A percentile compares a stretch with the other conserved stretches of the same genome.
Evolutionary conservation across 2,797 vertebrate genomes (phyloP).

Genomic region (Ceryle rudis): DNA sequence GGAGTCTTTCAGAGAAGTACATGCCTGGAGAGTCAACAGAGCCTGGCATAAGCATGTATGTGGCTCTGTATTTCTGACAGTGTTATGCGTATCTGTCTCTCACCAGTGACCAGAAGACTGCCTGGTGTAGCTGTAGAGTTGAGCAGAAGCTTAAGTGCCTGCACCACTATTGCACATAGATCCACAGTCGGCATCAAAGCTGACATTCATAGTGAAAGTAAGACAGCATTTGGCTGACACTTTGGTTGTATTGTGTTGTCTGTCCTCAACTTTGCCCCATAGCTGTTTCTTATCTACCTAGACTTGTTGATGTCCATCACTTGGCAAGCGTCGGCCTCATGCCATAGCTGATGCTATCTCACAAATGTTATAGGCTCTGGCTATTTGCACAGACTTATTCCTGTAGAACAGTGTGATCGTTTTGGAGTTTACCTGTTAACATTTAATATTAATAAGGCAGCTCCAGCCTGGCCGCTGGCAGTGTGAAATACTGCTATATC

Average conservation of each 20-base stretch:
- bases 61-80: background rate
- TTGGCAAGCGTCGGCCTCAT: background rate
- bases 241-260: fast-evolving
- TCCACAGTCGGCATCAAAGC: fast-evolving
- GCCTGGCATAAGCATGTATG: background rate
- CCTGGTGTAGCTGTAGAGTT: background rate
- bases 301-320: background rate
- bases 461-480: background rate
- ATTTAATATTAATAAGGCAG: slow-evolving; percentile 17
- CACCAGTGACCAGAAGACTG: background rate
- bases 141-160: background rate
- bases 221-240: background rate
- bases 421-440: background rate
- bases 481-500: slow-evolving; percentile 6
- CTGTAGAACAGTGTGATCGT: fast-evolving
- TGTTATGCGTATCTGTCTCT: fast-evolving
- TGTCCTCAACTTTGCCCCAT: background rate
- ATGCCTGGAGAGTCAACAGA: background rate
- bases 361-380: fast-evolving
- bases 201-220: fast-evolving
- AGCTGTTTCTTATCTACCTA: background rate
- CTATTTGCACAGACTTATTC: background rate
- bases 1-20: background rate
- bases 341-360: background rate
- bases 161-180: background rate